Evolutionary conservation across 2,797 vertebrate species (phyloP).

Genomic region (Danionella dracula): DNA sequence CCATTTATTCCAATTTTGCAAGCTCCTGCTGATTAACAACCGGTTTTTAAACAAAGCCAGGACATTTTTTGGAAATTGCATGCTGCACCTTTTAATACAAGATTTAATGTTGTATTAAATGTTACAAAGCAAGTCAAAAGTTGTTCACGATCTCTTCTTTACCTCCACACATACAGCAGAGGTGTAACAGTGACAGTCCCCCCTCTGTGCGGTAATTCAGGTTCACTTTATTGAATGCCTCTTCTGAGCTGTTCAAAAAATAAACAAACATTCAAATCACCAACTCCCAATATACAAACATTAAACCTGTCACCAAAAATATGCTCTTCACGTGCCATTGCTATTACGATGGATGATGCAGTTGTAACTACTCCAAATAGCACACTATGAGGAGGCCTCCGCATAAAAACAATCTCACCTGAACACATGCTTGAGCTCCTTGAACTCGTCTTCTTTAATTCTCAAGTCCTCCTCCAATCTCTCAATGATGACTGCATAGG

Average conservation of each 20-base stretch:
- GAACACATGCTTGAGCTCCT: conserved; percentile 82
- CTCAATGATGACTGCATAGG: conserved; percentile 81
- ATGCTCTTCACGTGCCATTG: background rate
- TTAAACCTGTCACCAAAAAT: background rate
- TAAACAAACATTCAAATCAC: background rate
- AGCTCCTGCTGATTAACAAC: too few relatives aligned
- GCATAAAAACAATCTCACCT: conserved; percentile 66
- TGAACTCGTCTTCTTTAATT: conserved; percentile 80
- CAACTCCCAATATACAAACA: background rate
- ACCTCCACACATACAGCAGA: conserved; percentile 89
- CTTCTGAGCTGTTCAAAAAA: conserved; percentile 76
- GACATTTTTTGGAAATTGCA: too few relatives aligned
- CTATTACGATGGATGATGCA: background rate
- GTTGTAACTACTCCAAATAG: background rate
- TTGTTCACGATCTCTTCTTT: conserved; percentile 23
- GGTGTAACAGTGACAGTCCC: conserved; percentile 88
- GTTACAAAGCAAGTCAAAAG: too few relatives aligned
- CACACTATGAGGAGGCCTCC: background rate
- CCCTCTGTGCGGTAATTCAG: conserved; percentile 86
- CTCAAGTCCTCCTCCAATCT: conserved; percentile 83
- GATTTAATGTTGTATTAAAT: too few relatives aligned
- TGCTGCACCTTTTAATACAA: too few relatives aligned
- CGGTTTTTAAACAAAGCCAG: too few relatives aligned
- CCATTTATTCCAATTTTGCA: too few relatives aligned
- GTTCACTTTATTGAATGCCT: conserved; percentile 92